Conservation (phyloP, 2,113 vertebrate species). For the Argyrosomus japonicus region DNA sequence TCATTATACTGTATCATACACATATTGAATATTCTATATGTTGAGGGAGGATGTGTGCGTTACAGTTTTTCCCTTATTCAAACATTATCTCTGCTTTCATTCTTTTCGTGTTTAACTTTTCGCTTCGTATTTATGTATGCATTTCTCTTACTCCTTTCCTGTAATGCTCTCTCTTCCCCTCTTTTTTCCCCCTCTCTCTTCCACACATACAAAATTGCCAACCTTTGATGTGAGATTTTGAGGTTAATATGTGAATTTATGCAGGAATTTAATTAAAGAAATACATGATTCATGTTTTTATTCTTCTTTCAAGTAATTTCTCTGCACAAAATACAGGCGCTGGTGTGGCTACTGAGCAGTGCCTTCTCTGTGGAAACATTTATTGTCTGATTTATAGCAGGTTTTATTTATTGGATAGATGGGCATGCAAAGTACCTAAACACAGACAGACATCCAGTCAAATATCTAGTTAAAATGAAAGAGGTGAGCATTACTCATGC, state of each 20-base stretch:
- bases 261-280: slow-evolving; percentile 35
- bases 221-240: slow-evolving; percentile 52
- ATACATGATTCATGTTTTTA: slow-evolving; percentile 35
- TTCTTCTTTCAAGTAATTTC: slow-evolving; percentile 13
- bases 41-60: not conserved
- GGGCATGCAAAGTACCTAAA: slow-evolving; percentile 21
- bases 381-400: slow-evolving; percentile 12
- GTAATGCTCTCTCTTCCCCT: not conserved
- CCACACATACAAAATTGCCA: not conserved
- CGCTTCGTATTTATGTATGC: not conserved
- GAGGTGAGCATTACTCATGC: slow-evolving; percentile 31
- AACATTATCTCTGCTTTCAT: not conserved
- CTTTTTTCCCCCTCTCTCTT: not conserved
- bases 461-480: slow-evolving; percentile 42
- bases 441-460: slow-evolving; percentile 27
- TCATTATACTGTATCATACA: not conserved
- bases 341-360: not conserved
- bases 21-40: not conserved
- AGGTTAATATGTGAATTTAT: slow-evolving; percentile 59
- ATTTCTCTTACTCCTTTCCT: not conserved
- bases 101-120: not conserved
- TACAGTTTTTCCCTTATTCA: not conserved
- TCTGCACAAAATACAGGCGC: not conserved
- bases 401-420: slow-evolving; percentile 34
- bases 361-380: slow-evolving; percentile 1